A percentile compares a stretch with the other conserved stretches of the same genome.
Conservation (phyloP, 2,113 vertebrate genomes). For the Archilochus colubris region DNA sequence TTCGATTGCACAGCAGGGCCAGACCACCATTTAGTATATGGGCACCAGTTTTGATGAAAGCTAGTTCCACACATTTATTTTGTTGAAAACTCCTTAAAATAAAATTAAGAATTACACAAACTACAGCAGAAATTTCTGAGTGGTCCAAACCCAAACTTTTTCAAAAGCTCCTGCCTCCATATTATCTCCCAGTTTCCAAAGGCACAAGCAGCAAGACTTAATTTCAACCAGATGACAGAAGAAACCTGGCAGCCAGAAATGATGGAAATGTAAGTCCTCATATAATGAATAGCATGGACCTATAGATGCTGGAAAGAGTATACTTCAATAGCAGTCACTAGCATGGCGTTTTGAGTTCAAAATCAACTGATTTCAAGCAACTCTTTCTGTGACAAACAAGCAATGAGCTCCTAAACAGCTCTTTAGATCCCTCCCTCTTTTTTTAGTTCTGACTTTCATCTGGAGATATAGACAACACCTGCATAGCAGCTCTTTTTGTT, state of each 20-base stretch:
- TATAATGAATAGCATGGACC: not conserved
- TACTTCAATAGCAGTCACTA: not conserved
- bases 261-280: not conserved
- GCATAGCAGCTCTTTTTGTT: not conserved
- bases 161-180: not conserved
- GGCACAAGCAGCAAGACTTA: not conserved
- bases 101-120: not conserved
- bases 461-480: not conserved
- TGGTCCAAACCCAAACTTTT: not conserved
- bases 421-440: not conserved
- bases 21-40: not conserved
- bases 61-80: not conserved
- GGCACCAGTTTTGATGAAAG: not conserved
- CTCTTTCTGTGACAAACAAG: not conserved
- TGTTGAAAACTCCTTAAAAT: not conserved
- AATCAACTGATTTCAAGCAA: conserved; percentile 5
- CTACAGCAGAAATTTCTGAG: not conserved
- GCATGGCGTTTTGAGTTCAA: not conserved
- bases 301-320: not conserved
- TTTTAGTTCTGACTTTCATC: not conserved
- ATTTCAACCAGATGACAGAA: not conserved
- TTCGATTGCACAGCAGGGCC: not conserved
- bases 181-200: not conserved
- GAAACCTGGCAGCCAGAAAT: not conserved
- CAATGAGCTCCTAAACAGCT: not conserved